A percentile compares a stretch with the other conserved stretches of the same genome.
Evolutionary conservation across 2,113 vertebrate genomes (phyloP).

Genomic region (Sisor rabdophorus): DNA sequence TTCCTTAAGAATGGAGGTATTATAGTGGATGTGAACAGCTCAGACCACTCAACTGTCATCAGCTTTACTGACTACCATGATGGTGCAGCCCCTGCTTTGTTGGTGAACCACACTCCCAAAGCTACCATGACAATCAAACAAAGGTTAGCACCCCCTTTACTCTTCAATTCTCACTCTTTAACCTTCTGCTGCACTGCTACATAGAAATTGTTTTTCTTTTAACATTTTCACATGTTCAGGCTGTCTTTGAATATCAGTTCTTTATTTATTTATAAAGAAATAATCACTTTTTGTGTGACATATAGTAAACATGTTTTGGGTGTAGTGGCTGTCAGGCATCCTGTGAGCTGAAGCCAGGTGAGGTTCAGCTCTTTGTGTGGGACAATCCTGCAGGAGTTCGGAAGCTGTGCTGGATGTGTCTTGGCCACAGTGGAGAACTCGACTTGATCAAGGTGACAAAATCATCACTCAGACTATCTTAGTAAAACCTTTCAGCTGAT

Average conservation of each 20-base stretch:
- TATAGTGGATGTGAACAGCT: conserved; percentile 83
- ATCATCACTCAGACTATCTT: not conserved
- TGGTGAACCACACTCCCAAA: conserved; percentile 87
- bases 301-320: conserved; percentile 8
- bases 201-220: not conserved
- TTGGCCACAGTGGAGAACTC: conserved; percentile 75
- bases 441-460: conserved; percentile 79
- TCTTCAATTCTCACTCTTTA: not conserved
- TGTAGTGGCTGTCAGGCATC: conserved; percentile 68
- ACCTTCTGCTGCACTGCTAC: not conserved
- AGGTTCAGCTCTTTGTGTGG: conserved; percentile 85
- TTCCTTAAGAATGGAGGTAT: conserved; percentile 77
- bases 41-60: conserved; percentile 82
- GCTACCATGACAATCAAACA: conserved; percentile 70
- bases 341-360: conserved; percentile 71
- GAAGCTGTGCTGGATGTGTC: conserved; percentile 78
- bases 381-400: conserved; percentile 79
- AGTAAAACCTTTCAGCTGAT: no score
- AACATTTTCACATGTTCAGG: not conserved
- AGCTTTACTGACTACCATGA: conserved; percentile 87
- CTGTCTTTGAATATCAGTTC: not conserved
- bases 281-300: not conserved
- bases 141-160: conserved; percentile 55
- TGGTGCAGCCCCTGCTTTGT: conserved; percentile 85
- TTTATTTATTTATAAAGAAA: conserved; percentile 1